A percentile compares a stretch with the other conserved stretches of the same genome.
These are phyloP conservation scores for Phymanthus crucifer DNA, from an alignment of 92 coral and sea anemone species.

Conservation along the genomic window DNA sequence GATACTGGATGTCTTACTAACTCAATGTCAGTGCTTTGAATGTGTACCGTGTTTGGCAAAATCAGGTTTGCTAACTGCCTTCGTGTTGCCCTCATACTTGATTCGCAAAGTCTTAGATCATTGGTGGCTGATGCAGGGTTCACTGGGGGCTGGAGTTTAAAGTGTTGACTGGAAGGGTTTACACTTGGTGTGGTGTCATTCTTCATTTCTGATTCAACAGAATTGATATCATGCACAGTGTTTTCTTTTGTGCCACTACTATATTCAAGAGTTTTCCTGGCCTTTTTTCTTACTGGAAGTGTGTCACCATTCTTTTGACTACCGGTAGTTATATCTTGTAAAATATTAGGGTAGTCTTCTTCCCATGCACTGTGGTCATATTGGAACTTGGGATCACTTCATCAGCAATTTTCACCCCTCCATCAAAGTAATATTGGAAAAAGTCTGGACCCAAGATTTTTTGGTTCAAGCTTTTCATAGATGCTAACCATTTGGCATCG, in stretches of 20 bases:
- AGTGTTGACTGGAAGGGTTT: not conserved
- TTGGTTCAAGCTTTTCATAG: slow-evolving; percentile 16
- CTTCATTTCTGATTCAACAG: no score
- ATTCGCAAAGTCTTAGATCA: not conserved
- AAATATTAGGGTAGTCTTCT: no score
- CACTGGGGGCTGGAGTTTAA: not conserved
- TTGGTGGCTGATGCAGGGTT: not conserved
- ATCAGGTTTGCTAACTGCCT: not conserved
- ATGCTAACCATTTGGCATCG: not conserved
- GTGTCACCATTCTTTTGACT: no score
- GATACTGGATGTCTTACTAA: not conserved
- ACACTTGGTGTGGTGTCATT: no score
- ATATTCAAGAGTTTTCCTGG: no score
- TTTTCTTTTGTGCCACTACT: no score
- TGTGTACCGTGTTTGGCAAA: not conserved
- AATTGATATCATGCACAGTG: no score
- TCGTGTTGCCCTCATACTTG: not conserved
- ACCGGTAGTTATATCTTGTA: no score
- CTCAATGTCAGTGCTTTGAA: not conserved
- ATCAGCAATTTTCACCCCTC: not conserved
- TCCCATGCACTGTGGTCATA: not conserved
- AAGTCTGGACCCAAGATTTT: slow-evolving; percentile 23
- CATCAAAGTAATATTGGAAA: slow-evolving; percentile 15
- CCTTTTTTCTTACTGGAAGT: no score
- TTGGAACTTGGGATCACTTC: not conserved